phyloP scores from a whole-genome alignment of 92 coral and sea anemone species.

The Phenganax marumi region DNA sequence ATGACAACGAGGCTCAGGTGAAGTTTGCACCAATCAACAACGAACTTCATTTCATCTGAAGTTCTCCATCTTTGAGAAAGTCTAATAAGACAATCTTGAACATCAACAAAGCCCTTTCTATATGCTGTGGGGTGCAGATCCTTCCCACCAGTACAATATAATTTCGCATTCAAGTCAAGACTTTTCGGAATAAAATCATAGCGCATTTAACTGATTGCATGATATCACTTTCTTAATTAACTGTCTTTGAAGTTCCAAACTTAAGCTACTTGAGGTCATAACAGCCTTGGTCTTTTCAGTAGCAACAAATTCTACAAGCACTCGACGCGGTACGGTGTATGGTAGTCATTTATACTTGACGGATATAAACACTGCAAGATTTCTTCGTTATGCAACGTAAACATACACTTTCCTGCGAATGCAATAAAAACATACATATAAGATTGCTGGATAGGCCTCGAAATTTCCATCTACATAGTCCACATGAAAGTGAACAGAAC shows the following conservation, averaged over 20 bases:
- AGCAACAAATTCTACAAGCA: neutral
- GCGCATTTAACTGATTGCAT: neutral
- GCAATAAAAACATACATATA: neutral
- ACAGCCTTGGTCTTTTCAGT: neutral
- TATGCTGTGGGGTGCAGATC: neutral
- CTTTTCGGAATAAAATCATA: neutral
- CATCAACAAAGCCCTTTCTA: neutral
- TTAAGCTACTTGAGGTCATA: neutral
- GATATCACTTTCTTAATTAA: neutral
- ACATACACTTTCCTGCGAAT: slow-evolving; percentile 68
- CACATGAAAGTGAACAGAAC: neutral
- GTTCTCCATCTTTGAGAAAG: neutral
- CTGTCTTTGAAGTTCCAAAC: neutral
- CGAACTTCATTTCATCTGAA: neutral
- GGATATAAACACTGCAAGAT: neutral
- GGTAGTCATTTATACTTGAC: neutral
- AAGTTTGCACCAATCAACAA: too few relatives aligned
- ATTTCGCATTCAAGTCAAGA: neutral
- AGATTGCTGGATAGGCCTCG: neutral
- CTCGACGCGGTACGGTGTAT: neutral
- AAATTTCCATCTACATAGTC: neutral
- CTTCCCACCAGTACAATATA: neutral
- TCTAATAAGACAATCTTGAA: neutral
- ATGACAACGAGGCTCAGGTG: too few relatives aligned
- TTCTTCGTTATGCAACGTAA: slow-evolving; percentile 64